phyloP scores from a whole-genome alignment of 2,888 invertebrate species.

The Digitonthophagus gazella region DNA sequence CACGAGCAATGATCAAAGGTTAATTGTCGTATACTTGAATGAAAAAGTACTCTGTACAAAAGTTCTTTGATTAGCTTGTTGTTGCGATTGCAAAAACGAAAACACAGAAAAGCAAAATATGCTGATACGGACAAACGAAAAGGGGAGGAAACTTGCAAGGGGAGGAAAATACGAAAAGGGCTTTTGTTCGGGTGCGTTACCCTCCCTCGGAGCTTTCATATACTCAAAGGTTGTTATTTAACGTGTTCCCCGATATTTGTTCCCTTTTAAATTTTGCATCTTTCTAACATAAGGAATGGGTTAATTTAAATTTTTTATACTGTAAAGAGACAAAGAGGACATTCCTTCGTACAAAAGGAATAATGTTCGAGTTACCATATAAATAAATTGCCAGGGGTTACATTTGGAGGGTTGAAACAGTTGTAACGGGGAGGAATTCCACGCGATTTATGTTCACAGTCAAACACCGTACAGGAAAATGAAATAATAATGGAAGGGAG shows the following conservation, averaged over 20 bases:
- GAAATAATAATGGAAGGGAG: constrained; percentile 11
- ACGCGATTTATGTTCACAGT: constrained; percentile 9
- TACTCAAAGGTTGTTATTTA: background rate
- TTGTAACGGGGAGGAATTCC: background rate
- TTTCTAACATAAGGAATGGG: no score
- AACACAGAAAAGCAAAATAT: background rate
- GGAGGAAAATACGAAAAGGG: background rate
- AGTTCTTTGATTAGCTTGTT: background rate
- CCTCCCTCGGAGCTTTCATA: background rate
- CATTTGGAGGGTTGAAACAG: background rate
- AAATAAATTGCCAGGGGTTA: background rate
- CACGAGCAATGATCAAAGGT: background rate
- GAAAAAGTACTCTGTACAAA: background rate
- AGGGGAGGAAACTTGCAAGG: background rate
- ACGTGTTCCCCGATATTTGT: background rate
- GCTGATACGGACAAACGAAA: background rate
- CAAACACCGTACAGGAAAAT: constrained; percentile 8
- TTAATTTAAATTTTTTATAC: background rate
- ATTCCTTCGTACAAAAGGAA: background rate
- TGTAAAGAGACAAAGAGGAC: background rate
- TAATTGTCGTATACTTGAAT: background rate
- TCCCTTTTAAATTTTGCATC: no score
- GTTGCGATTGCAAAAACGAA: background rate
- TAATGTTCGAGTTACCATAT: background rate
- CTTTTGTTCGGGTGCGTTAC: background rate